Percentiles rank a stretch among this genome's conserved stretches.
Evolutionary conservation across 2,113 vertebrate genomes (phyloP).

Genomic region (Notothenia coriiceps): DNA sequence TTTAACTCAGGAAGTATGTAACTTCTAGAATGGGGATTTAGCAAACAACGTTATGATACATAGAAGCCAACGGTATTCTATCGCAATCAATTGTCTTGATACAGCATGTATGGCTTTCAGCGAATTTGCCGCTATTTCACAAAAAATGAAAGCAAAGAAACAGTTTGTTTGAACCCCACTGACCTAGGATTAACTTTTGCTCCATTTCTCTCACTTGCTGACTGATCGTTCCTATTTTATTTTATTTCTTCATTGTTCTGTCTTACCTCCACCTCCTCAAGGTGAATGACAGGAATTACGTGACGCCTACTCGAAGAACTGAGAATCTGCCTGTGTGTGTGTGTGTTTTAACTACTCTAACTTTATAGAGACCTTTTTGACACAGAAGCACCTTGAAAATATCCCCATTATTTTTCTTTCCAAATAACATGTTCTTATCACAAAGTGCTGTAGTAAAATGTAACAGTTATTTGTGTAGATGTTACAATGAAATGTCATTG

Average conservation of each 20-base stretch:
- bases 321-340: slow-evolving; percentile 34
- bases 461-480: slow-evolving; percentile 20
- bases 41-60: no score
- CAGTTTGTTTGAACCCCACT: slow-evolving; percentile 18
- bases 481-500: slow-evolving; percentile 54
- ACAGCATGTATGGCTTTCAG: not conserved
- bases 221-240: slow-evolving; percentile 9
- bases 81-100: no score
- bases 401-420: not conserved
- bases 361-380: slow-evolving; percentile 19
- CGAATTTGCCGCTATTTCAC: not conserved
- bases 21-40: not conserved
- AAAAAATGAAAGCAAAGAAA: slow-evolving; percentile 18
- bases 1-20: no score
- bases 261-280: slow-evolving; percentile 56
- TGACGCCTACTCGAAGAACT: slow-evolving; percentile 28
- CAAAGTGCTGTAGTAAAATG: not conserved
- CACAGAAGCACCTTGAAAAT: slow-evolving; percentile 1
- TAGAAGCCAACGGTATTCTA: no score
- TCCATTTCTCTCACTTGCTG: slow-evolving; percentile 6
- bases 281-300: slow-evolving; percentile 58
- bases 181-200: slow-evolving; percentile 22
- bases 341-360: slow-evolving; percentile 1
- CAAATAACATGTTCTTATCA: slow-evolving; percentile 17
- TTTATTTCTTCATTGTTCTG: slow-evolving; percentile 17